Conservation (phyloP, 1,140 invertebrate genomes). For the Leptinotarsa undecemlineata region DNA sequence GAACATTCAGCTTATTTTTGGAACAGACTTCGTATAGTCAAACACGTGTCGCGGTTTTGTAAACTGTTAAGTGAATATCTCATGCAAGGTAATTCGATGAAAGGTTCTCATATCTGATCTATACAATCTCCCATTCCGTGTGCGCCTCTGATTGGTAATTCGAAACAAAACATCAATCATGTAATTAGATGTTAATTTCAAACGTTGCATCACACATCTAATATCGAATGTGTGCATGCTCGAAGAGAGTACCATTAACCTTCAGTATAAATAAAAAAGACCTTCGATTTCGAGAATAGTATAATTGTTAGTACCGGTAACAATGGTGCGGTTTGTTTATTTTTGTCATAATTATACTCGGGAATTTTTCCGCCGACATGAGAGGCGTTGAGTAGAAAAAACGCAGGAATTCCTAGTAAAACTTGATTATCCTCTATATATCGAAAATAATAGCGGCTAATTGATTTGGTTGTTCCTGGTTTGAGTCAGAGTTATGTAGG, state of each 20-base stretch:
- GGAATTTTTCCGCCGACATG: neutral
- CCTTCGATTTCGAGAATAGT: neutral
- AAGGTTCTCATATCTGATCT: too few species aligned
- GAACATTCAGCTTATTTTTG: too few species aligned
- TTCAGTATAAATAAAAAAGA: neutral
- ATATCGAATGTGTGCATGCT: slow-evolving; percentile 1
- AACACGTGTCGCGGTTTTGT: too few species aligned
- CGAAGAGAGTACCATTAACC: neutral
- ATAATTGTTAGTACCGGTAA: neutral
- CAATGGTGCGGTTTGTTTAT: neutral
- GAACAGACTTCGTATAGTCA: too few species aligned
- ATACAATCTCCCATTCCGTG: neutral
- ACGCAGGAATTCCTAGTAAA: neutral
- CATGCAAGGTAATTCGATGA: too few species aligned
- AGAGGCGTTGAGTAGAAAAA: neutral
- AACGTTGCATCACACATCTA: slow-evolving; percentile 1
- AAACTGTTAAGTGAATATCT: too few species aligned
- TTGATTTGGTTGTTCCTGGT: neutral
- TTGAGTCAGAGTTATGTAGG: neutral
- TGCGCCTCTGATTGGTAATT: neutral
- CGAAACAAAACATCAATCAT: slow-evolving; percentile 3
- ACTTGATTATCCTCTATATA: neutral
- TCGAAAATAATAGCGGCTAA: neutral
- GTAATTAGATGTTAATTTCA: slow-evolving; percentile 3
- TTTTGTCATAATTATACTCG: neutral